Base-by-base conservation (phyloP, 2,113 vertebrate genomes). In the Trochalopteron elliotii region DNA sequence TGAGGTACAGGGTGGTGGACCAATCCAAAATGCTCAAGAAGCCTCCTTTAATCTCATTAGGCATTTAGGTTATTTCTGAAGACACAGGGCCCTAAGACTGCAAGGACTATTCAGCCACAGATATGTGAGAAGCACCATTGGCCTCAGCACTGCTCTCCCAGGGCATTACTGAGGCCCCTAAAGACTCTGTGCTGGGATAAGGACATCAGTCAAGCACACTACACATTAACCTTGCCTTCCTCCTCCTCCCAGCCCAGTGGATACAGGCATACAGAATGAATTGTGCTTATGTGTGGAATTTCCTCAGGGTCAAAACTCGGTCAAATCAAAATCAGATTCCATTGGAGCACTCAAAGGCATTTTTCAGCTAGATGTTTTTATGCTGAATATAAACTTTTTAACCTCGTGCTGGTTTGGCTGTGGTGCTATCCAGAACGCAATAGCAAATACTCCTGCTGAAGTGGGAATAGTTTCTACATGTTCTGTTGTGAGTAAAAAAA, bases 281-380 rank as follows among this genome's bases (percentile, higher is more conserved):
- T 28, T 83, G 78, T 60, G 82, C 64, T 77, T 37, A 50, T 49
- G 65, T 0, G 0, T 81, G 79, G 91, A 76, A 93, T 94, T 94
- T 95, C 87, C 76, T 69, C 56, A 84, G 83, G 96, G 93, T 96
- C 93, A 95, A 76, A 92, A 93, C 44, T 82, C 19, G 3, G 91
- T 96, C 94, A 96, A 59, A 95, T 45, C 55, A 67, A 96, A 95
- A 90, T 83, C 87, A 93, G 64, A 92, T 76, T 93, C 70, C 71
- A 69, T 37, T 60, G 63, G 55, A 95, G 68, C 76, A 90, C 93
- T 94, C 57, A 74, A 83, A 94, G 67, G 70, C 89, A 89, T 95
- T 96, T 96, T 89, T 94, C 77, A 87, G 85, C 78, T 72, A 44
- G 44, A 89, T 77, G 28, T 71, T 93, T 96, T 68, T 44, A 70